Conservation (phyloP, 2,797 vertebrate species). For the Poecilia gillii region DNA sequence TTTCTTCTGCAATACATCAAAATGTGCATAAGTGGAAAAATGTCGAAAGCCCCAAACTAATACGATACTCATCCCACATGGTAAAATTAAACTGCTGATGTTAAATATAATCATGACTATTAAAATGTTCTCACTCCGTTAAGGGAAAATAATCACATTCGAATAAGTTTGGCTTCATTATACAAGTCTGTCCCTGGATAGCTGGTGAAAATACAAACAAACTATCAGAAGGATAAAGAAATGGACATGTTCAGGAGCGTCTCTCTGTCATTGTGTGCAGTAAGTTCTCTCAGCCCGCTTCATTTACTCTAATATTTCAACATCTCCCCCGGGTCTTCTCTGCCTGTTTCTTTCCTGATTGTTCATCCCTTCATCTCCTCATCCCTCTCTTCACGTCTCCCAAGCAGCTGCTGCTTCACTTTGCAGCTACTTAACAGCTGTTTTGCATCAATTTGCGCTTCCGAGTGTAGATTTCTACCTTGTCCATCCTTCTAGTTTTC, state of each 20-base stretch:
- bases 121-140: not conserved
- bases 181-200: not conserved
- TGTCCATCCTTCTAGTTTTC: constrained; percentile 46
- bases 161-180: not conserved
- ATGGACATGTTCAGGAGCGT: constrained; percentile 36
- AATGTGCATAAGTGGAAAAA: no score
- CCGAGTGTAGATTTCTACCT: constrained; percentile 70
- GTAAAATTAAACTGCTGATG: not conserved
- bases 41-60: not conserved
- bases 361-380: constrained; percentile 62
- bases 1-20: no score
- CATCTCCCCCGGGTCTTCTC: constrained; percentile 58
- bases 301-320: constrained; percentile 68
- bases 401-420: constrained; percentile 76
- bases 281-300: constrained; percentile 56
- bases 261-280: constrained; percentile 48
- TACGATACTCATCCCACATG: not conserved
- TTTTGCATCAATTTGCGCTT: constrained; percentile 75
- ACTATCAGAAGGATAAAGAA: constrained; percentile 17
- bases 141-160: not conserved
- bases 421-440: constrained; percentile 80
- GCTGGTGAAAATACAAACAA: constrained; percentile 3
- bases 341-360: constrained; percentile 51
- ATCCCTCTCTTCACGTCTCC: constrained; percentile 59
- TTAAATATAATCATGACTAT: not conserved